Evolutionary conservation across 2,888 invertebrate species (phyloP), one percentile per base, ranked within the genome.

Genomic region (Hydropsyche betteni): DNA sequence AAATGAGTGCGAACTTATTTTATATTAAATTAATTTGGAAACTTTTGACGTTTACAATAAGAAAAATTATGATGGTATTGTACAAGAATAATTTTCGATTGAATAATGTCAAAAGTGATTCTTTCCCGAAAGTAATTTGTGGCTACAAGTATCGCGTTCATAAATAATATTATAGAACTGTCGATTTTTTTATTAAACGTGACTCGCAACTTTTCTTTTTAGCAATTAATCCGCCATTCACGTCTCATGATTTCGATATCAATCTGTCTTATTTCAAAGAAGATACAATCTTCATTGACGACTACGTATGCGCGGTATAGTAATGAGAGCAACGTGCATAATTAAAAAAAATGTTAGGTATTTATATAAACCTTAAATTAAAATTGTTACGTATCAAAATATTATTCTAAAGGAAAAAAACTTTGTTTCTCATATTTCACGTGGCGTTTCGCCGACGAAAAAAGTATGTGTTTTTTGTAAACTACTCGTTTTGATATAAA

Each of bases 151-250:
- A 44, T 44, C 44, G 10, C 44, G 44, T 44, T 44, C 10, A 44
- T n/a, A 55, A 55, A 14, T 55, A 55, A 2, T 55, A 55, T 55
- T 55, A 55, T 55, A 12, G 16, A 14, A 55, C 55, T 16, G 55
- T 55, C 4, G 55, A 55, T 55, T 36, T 36, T 64, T 64, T 64
- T 64, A 64, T 10, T 8, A 4, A 34, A 64, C 64, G 24, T 61
- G 61, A 61, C 10, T 16, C 24, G 16, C 61, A 7, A 61, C 24
- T 64, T 64, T n/a, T 64, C 64, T 12, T 64, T 44, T 12, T 34
- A 34, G 52, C 75, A 71, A 75, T 75, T 75, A 75, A 70, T 52
- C 64, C 75, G 71, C 75, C 68, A 75, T 75, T 75, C 75, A 75
- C 64, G 70, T 71, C 75, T 52, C 6, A 52, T 16, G 75, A 75